Conservation (phyloP, 2,888 invertebrate genomes). For the Toxonevra muliebris region DNA sequence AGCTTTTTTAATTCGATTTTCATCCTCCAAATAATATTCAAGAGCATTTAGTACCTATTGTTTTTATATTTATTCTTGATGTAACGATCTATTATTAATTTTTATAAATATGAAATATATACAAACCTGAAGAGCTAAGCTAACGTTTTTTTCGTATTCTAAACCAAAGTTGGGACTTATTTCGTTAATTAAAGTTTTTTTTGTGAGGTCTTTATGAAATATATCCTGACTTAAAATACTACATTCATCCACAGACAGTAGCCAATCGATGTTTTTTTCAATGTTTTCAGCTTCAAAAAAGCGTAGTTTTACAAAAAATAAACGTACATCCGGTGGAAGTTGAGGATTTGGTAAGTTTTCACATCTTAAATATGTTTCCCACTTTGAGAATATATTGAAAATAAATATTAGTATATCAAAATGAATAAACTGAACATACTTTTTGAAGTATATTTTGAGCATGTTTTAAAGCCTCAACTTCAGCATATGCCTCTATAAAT, state of each 20-base stretch:
- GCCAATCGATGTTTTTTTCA: conserved; percentile 49
- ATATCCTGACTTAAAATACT: conserved; percentile 53
- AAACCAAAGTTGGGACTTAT: conserved; percentile 42
- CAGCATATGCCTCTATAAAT: conserved; percentile 13
- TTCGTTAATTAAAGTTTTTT: conserved; percentile 31
- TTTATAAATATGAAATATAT: neutral
- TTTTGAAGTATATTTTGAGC: conserved; percentile 11
- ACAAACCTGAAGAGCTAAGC: conserved; percentile 39
- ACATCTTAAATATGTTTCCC: conserved; percentile 52
- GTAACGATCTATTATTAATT: neutral
- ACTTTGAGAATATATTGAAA: conserved; percentile 37
- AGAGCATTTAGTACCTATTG: conserved; percentile 37
- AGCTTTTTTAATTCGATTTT: conserved; percentile 16
- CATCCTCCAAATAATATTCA: conserved; percentile 39
- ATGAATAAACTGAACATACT: neutral
- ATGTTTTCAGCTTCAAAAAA: conserved; percentile 42
- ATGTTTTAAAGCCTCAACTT: conserved; percentile 17
- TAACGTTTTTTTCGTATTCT: conserved; percentile 45
- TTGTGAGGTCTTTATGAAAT: conserved; percentile 46
- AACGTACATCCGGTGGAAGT: conserved; percentile 49
- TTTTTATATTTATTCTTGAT: neutral
- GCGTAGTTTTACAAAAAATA: conserved; percentile 46
- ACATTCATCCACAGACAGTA: conserved; percentile 50
- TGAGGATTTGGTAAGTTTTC: conserved; percentile 53
- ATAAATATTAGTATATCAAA: neutral